Conservation (phyloP, 2,113 vertebrate genomes). For the Eurypyga helias region DNA sequence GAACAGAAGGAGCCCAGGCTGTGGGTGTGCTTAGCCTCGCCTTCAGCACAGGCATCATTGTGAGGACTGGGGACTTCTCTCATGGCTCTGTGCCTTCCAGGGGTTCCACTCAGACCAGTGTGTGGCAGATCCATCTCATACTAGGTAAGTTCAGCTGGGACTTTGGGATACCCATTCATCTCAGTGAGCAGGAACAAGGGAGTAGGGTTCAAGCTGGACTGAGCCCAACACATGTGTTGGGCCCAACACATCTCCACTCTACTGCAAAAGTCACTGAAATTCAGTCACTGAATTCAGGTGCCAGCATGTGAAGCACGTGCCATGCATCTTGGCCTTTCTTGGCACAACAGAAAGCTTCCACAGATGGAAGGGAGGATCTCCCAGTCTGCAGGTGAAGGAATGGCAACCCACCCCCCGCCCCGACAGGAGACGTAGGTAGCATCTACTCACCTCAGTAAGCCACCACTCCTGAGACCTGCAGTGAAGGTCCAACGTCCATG, state of each 20-base stretch:
- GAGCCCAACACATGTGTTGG: neutral
- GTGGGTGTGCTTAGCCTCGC: neutral
- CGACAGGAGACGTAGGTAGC: neutral
- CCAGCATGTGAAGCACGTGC: neutral
- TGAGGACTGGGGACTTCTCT: neutral
- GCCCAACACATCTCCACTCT: neutral
- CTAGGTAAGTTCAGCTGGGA: neutral
- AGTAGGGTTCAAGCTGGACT: neutral
- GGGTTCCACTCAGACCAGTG: fast-evolving
- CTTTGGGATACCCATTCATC: neutral
- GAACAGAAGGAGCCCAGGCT: neutral
- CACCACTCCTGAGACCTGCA: neutral
- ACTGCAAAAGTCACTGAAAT: neutral
- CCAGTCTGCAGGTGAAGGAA: neutral
- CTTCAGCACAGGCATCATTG: neutral
- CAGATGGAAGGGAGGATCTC: neutral
- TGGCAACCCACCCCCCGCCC: neutral
- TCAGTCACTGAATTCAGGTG: too few species aligned
- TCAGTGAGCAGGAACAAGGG: neutral
- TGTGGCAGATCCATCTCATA: neutral
- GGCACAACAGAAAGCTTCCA: neutral
- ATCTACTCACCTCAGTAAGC: neutral
- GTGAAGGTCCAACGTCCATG: neutral
- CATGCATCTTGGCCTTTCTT: neutral
- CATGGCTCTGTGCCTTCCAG: neutral